Evolutionary conservation across 2,797 vertebrate genomes (phyloP), one percentile per base, ranked within the genome.

Genomic region (Lepilemur septentrionalis): DNA sequence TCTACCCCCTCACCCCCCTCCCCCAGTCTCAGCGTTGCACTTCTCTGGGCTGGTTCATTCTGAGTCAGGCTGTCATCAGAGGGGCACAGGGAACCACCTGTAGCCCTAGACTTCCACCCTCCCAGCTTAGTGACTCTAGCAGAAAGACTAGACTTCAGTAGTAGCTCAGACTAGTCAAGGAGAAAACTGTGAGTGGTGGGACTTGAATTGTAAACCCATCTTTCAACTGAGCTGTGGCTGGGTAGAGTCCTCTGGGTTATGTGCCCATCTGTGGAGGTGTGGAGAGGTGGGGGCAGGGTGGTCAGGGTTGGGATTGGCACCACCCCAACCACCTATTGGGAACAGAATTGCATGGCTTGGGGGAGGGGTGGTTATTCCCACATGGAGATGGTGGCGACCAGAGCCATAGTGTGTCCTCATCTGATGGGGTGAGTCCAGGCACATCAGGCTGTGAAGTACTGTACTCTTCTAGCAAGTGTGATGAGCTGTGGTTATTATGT

Each of bases 281-380:
- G 28, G 43, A 20, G 10, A 25, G 41, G 0, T 13, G 2, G 5
- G 7, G 4, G 22, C 30, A 38, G 32, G 63, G 32, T 17, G 2
- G 22, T 9, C 2, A 0, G 23, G 5, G 23, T 72, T 7, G 15
- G 28, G 67, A 52, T 2, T 73, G 46, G 32, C n/a, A 25, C 9
- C 28, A 69, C 2, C 13, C 35, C 35, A 59, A 9, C 72, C 63
- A 38, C 50, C 32, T 23, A 43, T 18, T 23, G 52, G n/a, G 11
- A 69, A 70, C 15, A 57, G 25, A 78, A 32, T 48, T 11, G 4
- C 52, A 32, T 41, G 22, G 20, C 32, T 6, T 82, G 9, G 18
- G 38, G 75, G 18, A 72, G 59, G n/a, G 20, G n/a, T 0, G 0
- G 30, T 72, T 76, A n/a, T 61, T 89, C 73, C 65, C 46, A 22